Percentiles rank a stretch among this genome's conserved stretches.
These are phyloP conservation scores for Rattus rattus DNA, from an alignment of 2,113 vertebrate genomes.

Conservation along the genomic window DNA sequence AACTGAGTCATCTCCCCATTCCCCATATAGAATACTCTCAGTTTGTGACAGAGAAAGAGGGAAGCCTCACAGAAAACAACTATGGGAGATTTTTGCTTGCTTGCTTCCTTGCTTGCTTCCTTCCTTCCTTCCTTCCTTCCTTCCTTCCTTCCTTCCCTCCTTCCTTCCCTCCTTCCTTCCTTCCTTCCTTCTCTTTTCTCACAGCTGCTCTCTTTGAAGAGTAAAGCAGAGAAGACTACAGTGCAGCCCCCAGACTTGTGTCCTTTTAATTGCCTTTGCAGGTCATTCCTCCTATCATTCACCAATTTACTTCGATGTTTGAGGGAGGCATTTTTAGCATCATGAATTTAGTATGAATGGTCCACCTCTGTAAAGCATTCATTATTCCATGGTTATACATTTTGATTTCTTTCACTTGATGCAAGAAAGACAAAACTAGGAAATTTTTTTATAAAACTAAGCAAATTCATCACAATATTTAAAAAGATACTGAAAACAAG, in stretches of 20 bases:
- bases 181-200: no score
- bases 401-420: slow-evolving; percentile 11
- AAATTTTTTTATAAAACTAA: background rate
- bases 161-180: no score
- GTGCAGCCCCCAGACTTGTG: background rate
- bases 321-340: background rate
- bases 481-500: slow-evolving; percentile 13
- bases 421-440: background rate
- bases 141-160: no score
- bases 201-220: background rate
- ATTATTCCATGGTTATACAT: background rate
- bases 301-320: background rate
- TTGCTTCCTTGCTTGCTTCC: no score
- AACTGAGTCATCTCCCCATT: background rate
- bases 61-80: background rate
- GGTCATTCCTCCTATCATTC: background rate
- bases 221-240: background rate
- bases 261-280: background rate
- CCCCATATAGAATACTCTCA: background rate
- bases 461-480: background rate
- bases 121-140: no score
- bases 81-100: no score
- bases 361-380: background rate
- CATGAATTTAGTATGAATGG: background rate
- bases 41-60: background rate